A percentile compares a stretch with the other conserved stretches of the same genome.
Evolutionary conservation across 2,888 invertebrate species (phyloP).

Genomic region (Sphaerophoria rueppellii): DNA sequence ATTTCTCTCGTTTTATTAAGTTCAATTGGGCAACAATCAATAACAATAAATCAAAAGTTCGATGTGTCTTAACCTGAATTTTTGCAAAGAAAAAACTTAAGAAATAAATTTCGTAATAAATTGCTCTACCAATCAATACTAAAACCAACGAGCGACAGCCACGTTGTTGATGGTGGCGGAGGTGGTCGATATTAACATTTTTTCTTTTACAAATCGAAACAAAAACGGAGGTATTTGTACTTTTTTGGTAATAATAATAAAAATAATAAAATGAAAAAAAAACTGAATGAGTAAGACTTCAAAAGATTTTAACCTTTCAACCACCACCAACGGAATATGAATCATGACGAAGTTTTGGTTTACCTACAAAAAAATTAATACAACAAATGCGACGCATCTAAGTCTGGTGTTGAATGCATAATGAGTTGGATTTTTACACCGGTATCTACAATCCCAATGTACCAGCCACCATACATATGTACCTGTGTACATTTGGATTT

Average conservation of each 20-base stretch:
- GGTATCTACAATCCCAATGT: not conserved
- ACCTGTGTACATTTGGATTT: not conserved
- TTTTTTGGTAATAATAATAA: constrained; percentile 22
- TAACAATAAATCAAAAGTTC: constrained; percentile 48
- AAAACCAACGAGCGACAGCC: not conserved
- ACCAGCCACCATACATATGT: too few relatives aligned
- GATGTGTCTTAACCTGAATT: constrained; percentile 45
- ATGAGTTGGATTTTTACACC: constrained; percentile 41
- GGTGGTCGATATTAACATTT: constrained; percentile 36
- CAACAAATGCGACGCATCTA: constrained; percentile 44
- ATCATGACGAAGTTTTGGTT: constrained; percentile 39
- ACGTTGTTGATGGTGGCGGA: not conserved
- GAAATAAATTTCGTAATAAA: constrained; percentile 53
- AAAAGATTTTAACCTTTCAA: constrained; percentile 59
- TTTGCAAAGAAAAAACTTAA: constrained; percentile 27
- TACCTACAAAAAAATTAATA: constrained; percentile 1
- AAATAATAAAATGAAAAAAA: not conserved
- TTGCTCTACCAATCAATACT: not conserved
- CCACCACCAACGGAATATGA: constrained; percentile 53
- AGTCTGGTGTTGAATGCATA: constrained; percentile 57
- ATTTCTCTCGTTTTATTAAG: constrained; percentile 12
- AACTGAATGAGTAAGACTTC: constrained; percentile 41
- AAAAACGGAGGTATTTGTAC: constrained; percentile 24
- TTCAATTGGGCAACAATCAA: constrained; percentile 40
- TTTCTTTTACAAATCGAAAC: constrained; percentile 1